Base-by-base conservation (phyloP, 2,113 vertebrate species). In the Meles meles region DNA sequence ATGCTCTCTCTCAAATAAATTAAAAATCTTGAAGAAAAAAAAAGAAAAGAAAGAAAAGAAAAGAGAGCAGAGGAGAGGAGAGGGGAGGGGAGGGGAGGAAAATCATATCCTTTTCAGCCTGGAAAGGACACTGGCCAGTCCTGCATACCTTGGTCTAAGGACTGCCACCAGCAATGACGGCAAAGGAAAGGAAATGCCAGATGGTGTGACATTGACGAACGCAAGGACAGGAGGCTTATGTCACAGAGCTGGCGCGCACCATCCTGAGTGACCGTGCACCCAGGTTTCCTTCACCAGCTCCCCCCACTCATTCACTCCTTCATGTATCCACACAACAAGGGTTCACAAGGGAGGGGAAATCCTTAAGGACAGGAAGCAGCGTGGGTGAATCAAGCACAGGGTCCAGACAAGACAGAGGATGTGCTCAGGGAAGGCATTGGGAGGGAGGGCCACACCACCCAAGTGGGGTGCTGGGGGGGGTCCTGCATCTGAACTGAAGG, bases 201-300 rank as follows among this genome's bases (percentile, higher is more conserved):
- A 27, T 15, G 2, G 7, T 18, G 77, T 20, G 55, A 37, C 42
- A 31, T 0, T 3, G 74, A 12, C 0, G 31, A 25, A 39, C 5
- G 6, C 0, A 0, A n/a, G 90, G 27, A 61, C 25, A 49, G 71
- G 63, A 2, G 13, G 0, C 1, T 0, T 1, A 2, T 42, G 7
- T 0, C 12, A 0, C 3, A 1, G 6, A 39, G 79, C 29, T 25
- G 49, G 65, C 1, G 1, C 7, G 29, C 52, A 0, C 0, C 5
- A 6, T 27, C 27, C 0, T 0, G 29, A 13, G 29, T 2, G 34
- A 14, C 7, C 42, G 23, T 4, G 5, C 0, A 23, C 27, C 52
- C 84, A 18, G 42, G 25, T 77, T 7, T 3, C 37, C 65, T 63
- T n/a, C 21, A 6, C 27, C 15, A 47, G 42, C 42, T 31, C 74